A percentile compares a stretch with the other conserved stretches of the same genome.
Evolutionary conservation across 2,113 vertebrate genomes (phyloP).

Genomic region (Nycticryphes semicollaris): DNA sequence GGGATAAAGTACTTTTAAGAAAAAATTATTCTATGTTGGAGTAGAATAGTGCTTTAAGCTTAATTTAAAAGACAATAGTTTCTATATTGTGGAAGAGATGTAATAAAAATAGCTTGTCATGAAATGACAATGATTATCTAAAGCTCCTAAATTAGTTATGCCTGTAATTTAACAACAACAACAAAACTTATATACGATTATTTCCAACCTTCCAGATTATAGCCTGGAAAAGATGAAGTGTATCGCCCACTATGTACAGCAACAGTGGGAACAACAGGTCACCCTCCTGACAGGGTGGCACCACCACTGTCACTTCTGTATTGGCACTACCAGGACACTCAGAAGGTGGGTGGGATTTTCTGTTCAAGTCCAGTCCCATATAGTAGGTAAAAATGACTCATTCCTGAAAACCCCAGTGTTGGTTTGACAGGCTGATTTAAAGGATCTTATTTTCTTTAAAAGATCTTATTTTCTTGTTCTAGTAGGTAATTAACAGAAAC

Average conservation of each 20-base stretch:
- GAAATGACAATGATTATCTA: not conserved
- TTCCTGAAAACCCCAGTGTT: not conserved
- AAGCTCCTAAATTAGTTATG: not conserved
- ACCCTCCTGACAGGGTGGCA: not conserved
- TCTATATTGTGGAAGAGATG: not conserved
- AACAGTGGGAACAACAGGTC: not conserved
- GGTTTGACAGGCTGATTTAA: not conserved
- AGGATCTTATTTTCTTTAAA: no score
- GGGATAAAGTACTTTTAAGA: not conserved
- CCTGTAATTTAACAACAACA: not conserved
- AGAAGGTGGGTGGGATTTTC: not conserved
- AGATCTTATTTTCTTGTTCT: not conserved
- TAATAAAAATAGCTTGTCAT: not conserved
- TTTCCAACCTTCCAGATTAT: not conserved
- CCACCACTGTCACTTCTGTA: not conserved
- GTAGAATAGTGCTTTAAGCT: not conserved
- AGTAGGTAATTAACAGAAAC: not conserved
- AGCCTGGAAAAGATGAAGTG: not conserved
- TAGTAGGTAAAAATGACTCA: not conserved
- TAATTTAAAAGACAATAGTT: not conserved
- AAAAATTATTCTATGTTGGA: not conserved
- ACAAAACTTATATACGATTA: not conserved
- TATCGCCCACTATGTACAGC: not conserved
- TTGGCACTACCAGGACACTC: not conserved
- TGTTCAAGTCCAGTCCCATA: no score